Evolutionary conservation across 2,797 vertebrate genomes (phyloP), one percentile per base, ranked within the genome.

Genomic region (Liparis tanakae): DNA sequence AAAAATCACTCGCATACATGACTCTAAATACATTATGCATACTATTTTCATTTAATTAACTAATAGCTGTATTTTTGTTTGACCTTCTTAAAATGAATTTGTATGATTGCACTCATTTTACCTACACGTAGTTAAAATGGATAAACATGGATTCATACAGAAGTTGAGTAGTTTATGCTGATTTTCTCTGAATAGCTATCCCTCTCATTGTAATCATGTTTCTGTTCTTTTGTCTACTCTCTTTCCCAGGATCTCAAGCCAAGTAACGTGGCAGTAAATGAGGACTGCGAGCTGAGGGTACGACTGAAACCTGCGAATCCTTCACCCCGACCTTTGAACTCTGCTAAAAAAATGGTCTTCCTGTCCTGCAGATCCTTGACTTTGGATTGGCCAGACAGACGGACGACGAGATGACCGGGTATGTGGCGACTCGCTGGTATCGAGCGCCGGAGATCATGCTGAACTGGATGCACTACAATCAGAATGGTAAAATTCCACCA

Each of bases 391-490:
- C 98, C 57, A 94, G 98, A 59, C 98, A 99, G 91, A 97, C 98
- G 0, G 97, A 99, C 0, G 98, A 99, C 57, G 98, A 99, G 92
- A 99, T 99, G 97, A 99, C 98, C 0, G 98, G 98, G 9, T 99
- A 99, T 0, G 98, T 99, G 88, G 98, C 98, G 37, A 99, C 98
- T 10, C 96, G 98, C 67, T 99, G 98, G 98, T 99, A 99, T 85
- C 94, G 97, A 80, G 98, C 98, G 2, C 98, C 98, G 0, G 98
- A 99, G 93, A 99, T 99, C 88, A 99, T 98, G 98, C 94, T 99
- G 53, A 99, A 99, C 89, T 99, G 98, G 98, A 99, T 98, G 98
- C 98, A 99, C 84, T 99, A 99, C 88, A 98, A 98, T 88, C 97
- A 98, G 87, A 99, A 98, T 79, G 98, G 98, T 98, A 88, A 91